Evolutionary conservation across 1,140 invertebrate species (phyloP).

Genomic region (Drosophila fuyamai): DNA sequence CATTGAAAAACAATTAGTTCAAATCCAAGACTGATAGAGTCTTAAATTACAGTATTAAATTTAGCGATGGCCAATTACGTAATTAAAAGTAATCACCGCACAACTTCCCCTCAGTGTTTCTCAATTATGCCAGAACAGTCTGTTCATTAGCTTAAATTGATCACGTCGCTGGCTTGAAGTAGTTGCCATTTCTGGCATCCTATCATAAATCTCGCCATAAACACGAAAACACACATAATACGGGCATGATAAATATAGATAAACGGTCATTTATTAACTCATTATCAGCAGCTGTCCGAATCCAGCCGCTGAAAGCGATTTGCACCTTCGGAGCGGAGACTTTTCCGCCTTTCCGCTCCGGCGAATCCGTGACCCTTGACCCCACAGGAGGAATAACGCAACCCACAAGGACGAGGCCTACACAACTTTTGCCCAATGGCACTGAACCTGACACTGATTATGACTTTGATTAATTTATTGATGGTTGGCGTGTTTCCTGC

Average conservation of each 20-base stretch:
- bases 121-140: constrained; percentile 26
- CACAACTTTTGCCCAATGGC: constrained; percentile 68
- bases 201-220: constrained; percentile 55
- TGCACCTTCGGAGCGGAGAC: constrained; percentile 63
- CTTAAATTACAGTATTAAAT: constrained; percentile 7
- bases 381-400: constrained; percentile 6
- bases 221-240: constrained; percentile 3
- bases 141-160: constrained; percentile 47
- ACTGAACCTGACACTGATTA: constrained; percentile 83
- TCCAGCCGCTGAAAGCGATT: constrained; percentile 46
- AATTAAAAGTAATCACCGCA: constrained; percentile 15
- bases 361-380: constrained; percentile 21
- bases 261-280: constrained; percentile 79
- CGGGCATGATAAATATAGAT: constrained; percentile 62
- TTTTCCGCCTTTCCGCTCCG: constrained; percentile 53
- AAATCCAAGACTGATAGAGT: background rate
- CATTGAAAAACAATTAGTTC: background rate
- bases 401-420: constrained; percentile 31
- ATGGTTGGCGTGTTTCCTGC: constrained; percentile 83
- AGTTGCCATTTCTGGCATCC: constrained; percentile 31
- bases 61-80: background rate
- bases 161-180: constrained; percentile 51
- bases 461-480: constrained; percentile 85
- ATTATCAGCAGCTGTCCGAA: constrained; percentile 65
- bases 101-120: constrained; percentile 2